Base-by-base conservation (phyloP, 92 coral and sea anemone genomes). In the Porites cylindrica region DNA sequence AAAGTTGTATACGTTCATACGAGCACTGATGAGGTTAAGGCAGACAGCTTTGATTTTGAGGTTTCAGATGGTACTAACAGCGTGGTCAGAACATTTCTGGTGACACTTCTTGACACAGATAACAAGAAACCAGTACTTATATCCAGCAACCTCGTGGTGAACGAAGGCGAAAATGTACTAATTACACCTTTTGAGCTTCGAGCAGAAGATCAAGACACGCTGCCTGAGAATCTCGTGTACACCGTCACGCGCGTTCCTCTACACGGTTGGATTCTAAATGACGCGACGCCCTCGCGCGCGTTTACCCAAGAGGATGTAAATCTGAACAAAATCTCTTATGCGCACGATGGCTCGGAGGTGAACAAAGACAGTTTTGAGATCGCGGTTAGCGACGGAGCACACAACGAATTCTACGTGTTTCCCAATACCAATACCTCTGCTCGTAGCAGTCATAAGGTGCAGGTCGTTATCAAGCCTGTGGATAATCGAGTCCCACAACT, bases 271-370 rank as follows among this genome's bases (percentile, higher is more conserved):
- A 50, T 97, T 20, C 92, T 93, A 66, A 97, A 89, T 72, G 72
- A 78, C 29, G 97, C 96, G 51, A 51, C 63, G 21, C 94, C 94
- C 38, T 85, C 91, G 82, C 85, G 86, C 61, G 77, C 80, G 18
- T 97, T 97, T 86, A 91, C 99, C 29, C 99, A 97, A 72, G 76
- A 83, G 26, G 99, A 97, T 72, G 75, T 97, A 59, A 92, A 95
- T 84, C 82, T 87, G 19, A 96, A 96, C 47, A 88, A 70, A 21
- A 78, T 97, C 51, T 85, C 97, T 68, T 97, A 97, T 72, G 93
- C 92, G 21, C 99, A 97, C 84, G 99, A 97, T 87, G 99, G 99
- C 18, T 91, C 98, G 21, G 99, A 97, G 66, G 94, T 98, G 4
- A 82, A 88, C 17, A 72, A 70, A 3, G 99, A 97, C 83, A 91